Percentiles rank a stretch among this genome's conserved stretches.
These are phyloP conservation scores for Coptodon rendalli DNA, from an alignment of 2,113 vertebrate genomes.

Conservation along the genomic window DNA sequence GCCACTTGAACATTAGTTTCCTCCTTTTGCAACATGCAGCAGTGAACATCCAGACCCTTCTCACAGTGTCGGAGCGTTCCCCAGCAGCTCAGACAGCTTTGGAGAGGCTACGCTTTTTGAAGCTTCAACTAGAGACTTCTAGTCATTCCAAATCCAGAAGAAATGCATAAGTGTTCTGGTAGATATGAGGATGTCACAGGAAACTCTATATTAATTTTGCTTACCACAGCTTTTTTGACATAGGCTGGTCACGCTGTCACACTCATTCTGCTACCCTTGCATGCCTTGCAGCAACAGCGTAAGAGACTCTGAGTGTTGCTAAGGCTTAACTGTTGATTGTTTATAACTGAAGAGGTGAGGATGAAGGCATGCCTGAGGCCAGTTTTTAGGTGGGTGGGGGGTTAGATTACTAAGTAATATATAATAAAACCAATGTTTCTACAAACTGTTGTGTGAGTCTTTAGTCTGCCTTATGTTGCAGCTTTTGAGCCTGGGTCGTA, in stretches of 20 bases:
- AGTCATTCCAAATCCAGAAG: background rate
- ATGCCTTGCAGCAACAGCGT: background rate
- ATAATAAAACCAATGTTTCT: background rate
- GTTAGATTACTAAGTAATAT: background rate
- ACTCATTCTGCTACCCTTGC: background rate
- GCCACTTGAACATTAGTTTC: background rate
- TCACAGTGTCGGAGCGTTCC: background rate
- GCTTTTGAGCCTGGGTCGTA: accelerated
- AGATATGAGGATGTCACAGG: background rate
- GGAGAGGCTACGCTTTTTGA: background rate
- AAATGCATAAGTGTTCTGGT: background rate
- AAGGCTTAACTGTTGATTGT: background rate
- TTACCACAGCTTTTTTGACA: background rate
- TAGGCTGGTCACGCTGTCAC: background rate
- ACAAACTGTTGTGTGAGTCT: background rate
- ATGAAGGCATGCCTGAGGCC: background rate
- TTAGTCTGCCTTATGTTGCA: background rate
- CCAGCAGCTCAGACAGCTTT: background rate
- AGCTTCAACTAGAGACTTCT: background rate
- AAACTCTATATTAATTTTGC: background rate
- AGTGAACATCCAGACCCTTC: background rate
- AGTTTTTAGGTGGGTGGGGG: background rate
- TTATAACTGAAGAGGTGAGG: background rate
- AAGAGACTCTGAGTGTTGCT: background rate
- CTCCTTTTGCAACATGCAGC: background rate